Evolutionary conservation across 2,888 invertebrate species (phyloP), one percentile per base, ranked within the genome.

Genomic region (Sinodicranocentrus sp.): DNA sequence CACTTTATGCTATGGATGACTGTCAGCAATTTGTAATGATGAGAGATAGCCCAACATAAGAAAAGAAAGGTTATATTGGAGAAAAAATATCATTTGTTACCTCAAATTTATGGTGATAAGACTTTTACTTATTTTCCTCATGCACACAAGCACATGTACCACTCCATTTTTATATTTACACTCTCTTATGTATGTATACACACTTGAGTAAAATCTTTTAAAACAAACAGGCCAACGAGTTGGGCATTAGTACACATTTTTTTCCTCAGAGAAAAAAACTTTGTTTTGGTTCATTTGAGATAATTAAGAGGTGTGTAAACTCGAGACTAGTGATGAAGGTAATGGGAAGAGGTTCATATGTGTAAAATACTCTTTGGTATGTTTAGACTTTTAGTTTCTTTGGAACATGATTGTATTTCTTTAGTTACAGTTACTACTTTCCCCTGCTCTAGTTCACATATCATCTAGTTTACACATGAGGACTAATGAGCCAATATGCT

Each of bases 11-110:
- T 59, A 33, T 13, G 44, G 21, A 59, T 65, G 43, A n/a, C 68
- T 67, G 52, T 39, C 48, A 21, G 67, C 68, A 77, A 77, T 77
- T 77, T 77, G 77, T 68, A 77, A 54, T 61, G 77, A 77, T 77
- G 77, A 77, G 65, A 59, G 68, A 77, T 65, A 1, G 43, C 52
- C 33, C 17, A n/a, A 63, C 25, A n/a, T n/a, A n/a, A n/a, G n/a
- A n/a, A n/a, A n/a, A n/a, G 23, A 59, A 26, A 15, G 61, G 21
- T 65, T 33, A 2, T 39, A 65, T 26, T 57, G 43, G 57, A 57
- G 43, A 59, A 68, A 39, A 19, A 33, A 19, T 15, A 57, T 77
- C 77, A 57, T 77, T 77, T 68, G 77, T 68, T 68, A 77, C 68
- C 10, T n/a, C 54, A 28, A 19, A 77, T 77, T 77, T 77, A 77